These are phyloP conservation scores for Heliothis peltigera DNA, from an alignment of 2,888 invertebrate species.

Conservation along the genomic window DNA sequence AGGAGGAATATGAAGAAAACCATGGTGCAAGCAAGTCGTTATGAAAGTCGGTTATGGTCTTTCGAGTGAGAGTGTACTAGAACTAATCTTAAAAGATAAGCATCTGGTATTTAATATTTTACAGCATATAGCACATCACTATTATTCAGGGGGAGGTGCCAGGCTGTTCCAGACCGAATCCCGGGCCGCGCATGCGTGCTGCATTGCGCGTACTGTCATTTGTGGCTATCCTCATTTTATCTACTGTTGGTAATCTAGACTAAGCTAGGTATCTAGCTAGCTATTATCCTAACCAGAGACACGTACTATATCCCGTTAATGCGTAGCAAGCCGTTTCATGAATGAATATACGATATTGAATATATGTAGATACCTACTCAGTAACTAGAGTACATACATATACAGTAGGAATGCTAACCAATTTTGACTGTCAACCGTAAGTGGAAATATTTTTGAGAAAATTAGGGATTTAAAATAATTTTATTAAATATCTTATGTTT, in stretches of 20 bases:
- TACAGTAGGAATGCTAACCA: too few species aligned
- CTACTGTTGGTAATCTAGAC: background rate
- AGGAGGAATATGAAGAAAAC: too few species aligned
- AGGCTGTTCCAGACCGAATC: slow-evolving; percentile 67
- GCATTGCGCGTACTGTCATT: slow-evolving; percentile 60
- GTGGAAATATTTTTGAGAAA: too few species aligned
- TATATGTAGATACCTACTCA: background rate
- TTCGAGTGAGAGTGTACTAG: too few species aligned
- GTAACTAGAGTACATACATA: too few species aligned
- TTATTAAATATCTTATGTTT: too few species aligned
- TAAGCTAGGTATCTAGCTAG: slow-evolving; percentile 3
- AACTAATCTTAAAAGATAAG: background rate
- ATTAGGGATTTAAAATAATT: too few species aligned
- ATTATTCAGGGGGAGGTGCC: slow-evolving; percentile 61
- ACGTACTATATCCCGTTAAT: background rate
- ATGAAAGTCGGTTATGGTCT: too few species aligned
- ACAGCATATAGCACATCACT: slow-evolving; percentile 63
- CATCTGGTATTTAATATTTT: background rate
- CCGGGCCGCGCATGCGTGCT: slow-evolving; percentile 76
- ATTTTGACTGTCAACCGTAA: too few species aligned
- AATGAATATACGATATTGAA: slow-evolving; percentile 1
- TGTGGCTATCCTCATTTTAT: slow-evolving; percentile 34
- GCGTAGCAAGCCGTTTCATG: background rate
- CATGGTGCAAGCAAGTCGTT: too few species aligned
- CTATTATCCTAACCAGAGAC: slow-evolving; percentile 5